A percentile compares a stretch with the other conserved stretches of the same genome.
phyloP scores from a whole-genome alignment of 2,888 invertebrate species.

The Exephanes ischioxanthus region DNA sequence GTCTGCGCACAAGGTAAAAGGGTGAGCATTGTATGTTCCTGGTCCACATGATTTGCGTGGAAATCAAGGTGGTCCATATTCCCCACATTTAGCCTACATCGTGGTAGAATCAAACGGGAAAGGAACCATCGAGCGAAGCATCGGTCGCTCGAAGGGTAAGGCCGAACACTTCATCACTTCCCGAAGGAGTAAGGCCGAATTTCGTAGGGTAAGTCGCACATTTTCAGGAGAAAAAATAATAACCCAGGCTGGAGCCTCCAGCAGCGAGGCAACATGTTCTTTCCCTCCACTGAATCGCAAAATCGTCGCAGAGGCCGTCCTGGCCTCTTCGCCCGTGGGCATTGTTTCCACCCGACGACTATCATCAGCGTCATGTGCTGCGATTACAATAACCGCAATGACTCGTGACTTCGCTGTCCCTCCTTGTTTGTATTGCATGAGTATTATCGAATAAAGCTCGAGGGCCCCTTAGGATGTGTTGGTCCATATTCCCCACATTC shows the following conservation, averaged over 20 bases:
- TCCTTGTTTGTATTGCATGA: background rate
- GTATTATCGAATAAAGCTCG: slow-evolving; percentile 11
- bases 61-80: too few species aligned
- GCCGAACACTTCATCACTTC: slow-evolving; percentile 23
- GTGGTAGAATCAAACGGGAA: background rate
- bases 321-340: background rate
- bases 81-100: background rate
- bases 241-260: background rate
- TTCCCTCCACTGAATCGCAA: slow-evolving; percentile 14
- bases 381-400: slow-evolving; percentile 4
- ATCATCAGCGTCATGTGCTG: background rate
- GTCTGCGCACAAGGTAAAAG: background rate
- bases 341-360: background rate
- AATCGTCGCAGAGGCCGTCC: slow-evolving; percentile 1
- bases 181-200: background rate
- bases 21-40: too few species aligned
- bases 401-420: background rate
- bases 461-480: too few species aligned
- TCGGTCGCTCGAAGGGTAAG: background rate
- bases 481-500: background rate
- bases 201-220: slow-evolving; percentile 9
- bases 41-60: too few species aligned
- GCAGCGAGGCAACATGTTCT: slow-evolving; percentile 12
- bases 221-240: background rate
- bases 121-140: background rate